Evolutionary conservation across 2,113 vertebrate genomes (phyloP).

Genomic region (Hippocampus abdominalis): DNA sequence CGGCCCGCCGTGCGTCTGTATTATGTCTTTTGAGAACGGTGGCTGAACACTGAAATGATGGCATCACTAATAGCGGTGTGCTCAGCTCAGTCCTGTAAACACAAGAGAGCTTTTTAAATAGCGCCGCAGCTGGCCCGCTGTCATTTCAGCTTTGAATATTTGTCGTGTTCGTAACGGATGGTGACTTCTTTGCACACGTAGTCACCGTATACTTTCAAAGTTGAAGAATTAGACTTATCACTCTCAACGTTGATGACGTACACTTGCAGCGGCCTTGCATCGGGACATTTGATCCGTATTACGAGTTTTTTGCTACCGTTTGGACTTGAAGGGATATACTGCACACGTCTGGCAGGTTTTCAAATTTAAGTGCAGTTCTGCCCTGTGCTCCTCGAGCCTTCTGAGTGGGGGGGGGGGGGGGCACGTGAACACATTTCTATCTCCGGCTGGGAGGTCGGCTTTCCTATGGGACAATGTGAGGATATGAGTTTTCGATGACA

Average conservation of each 20-base stretch:
- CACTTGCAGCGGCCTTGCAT: too few species aligned
- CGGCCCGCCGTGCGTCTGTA: conserved; percentile 14
- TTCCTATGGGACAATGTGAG: conserved; percentile 75
- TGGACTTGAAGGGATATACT: too few species aligned
- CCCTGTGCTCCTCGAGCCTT: background rate
- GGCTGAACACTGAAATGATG: conserved; percentile 19
- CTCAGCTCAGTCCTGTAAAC: background rate
- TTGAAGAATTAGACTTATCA: too few species aligned
- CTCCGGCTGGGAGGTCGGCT: conserved; percentile 63
- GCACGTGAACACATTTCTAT: conserved; percentile 35
- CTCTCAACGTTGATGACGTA: too few species aligned
- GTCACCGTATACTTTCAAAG: too few species aligned
- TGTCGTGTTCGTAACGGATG: too few species aligned
- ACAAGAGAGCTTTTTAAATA: background rate
- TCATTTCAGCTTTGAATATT: background rate
- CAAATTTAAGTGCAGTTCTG: background rate
- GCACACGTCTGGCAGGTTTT: background rate
- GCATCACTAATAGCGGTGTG: background rate
- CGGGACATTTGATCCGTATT: too few species aligned
- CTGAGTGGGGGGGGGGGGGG: background rate
- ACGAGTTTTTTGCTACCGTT: too few species aligned
- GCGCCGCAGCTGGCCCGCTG: background rate
- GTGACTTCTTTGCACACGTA: too few species aligned
- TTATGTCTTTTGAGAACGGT: conserved; percentile 12
- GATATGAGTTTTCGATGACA: conserved; percentile 75